Evolutionary conservation across 2,888 invertebrate genomes (phyloP).

Genomic region (Euzophera pinguis): DNA sequence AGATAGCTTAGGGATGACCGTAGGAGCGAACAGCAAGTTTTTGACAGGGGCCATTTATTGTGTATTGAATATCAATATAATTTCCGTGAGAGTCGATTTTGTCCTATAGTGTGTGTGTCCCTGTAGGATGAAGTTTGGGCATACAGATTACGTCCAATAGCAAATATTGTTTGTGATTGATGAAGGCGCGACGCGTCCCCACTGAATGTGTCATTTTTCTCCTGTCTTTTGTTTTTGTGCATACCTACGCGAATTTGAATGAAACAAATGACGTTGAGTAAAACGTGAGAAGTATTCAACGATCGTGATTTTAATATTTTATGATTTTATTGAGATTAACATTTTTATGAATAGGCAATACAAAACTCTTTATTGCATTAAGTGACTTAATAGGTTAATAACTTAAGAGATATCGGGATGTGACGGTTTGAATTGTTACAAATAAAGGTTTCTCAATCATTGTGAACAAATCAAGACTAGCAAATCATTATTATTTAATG

Average conservation of each 20-base stretch:
- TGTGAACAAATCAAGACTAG: too few species aligned
- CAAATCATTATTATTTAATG: too few species aligned
- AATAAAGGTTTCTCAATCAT: too few species aligned
- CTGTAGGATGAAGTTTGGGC: constrained; percentile 66
- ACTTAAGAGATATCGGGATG: too few species aligned
- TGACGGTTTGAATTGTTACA: too few species aligned
- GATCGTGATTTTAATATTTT: constrained; percentile 5
- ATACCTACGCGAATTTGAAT: constrained; percentile 18
- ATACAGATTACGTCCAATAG: constrained; percentile 74
- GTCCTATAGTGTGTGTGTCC: constrained; percentile 66
- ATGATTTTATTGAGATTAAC: not conserved
- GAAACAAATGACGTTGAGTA: constrained; percentile 17
- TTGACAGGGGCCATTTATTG: constrained; percentile 79
- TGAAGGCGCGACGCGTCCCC: constrained; percentile 47
- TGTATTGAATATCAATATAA: constrained; percentile 81
- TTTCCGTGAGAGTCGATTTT: constrained; percentile 78
- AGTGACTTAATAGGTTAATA: too few species aligned
- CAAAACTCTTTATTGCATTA: too few species aligned
- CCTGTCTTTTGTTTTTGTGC: constrained; percentile 46
- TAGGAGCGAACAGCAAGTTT: constrained; percentile 80
- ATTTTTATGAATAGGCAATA: too few species aligned
- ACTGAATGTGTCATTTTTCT: constrained; percentile 44
- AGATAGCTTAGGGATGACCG: constrained; percentile 80
- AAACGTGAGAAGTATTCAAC: constrained; percentile 3
- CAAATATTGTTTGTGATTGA: constrained; percentile 75